Evolutionary conservation across 2,797 vertebrate genomes (phyloP).

Genomic region (Poeciliopsis infans): DNA sequence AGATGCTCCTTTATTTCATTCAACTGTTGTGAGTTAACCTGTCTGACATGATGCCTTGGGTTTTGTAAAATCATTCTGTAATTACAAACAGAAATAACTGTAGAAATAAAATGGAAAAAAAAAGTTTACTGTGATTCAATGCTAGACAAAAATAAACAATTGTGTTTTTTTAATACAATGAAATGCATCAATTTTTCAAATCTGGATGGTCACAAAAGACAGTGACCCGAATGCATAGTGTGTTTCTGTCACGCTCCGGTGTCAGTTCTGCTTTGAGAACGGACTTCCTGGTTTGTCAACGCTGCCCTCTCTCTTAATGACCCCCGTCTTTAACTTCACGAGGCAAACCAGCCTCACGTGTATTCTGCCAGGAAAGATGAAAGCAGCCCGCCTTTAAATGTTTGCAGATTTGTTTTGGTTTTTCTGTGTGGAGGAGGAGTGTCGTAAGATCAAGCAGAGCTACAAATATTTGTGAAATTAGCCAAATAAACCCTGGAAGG

Average conservation of each 20-base stretch:
- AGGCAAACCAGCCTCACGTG: conserved; percentile 60
- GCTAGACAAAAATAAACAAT: not conserved
- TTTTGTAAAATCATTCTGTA: not conserved
- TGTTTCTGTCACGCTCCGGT: conserved; percentile 15
- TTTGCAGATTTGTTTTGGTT: conserved; percentile 77
- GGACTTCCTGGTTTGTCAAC: conserved; percentile 35
- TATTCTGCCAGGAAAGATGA: conserved; percentile 68
- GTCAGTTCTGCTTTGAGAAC: not conserved
- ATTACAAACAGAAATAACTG: not conserved
- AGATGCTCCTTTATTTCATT: not conserved
- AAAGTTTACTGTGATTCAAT: not conserved
- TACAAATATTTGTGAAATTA: conserved; percentile 64
- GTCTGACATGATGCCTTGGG: not conserved
- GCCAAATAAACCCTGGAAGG: conserved; percentile 36
- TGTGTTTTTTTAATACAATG: not conserved
- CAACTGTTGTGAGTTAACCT: not conserved
- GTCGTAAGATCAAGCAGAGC: conserved; percentile 33
- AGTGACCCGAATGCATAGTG: conserved; percentile 8
- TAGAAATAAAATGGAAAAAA: not conserved
- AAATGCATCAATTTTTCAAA: not conserved
- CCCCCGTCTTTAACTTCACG: conserved; percentile 49
- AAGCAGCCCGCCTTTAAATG: conserved; percentile 72
- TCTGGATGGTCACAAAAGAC: conserved; percentile 8
- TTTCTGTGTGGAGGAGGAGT: conserved; percentile 49
- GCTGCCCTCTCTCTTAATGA: conserved; percentile 48